These are phyloP conservation scores for Paralichthys olivaceus DNA, from an alignment of 2,113 vertebrate genomes.

Conservation along the genomic window DNA sequence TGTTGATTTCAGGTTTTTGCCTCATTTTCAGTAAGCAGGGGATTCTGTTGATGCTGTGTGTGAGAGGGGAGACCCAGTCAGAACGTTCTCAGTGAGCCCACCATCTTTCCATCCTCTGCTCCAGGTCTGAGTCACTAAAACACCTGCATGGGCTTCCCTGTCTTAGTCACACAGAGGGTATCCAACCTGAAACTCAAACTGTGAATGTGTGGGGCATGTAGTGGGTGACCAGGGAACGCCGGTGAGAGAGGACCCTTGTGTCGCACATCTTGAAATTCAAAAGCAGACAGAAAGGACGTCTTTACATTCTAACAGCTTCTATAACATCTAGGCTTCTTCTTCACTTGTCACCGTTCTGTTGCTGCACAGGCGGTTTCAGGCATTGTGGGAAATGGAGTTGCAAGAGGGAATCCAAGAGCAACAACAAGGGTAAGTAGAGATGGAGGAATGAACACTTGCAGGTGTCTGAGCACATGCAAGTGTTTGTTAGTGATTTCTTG, in stretches of 20 bases:
- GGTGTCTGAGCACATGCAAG: not conserved
- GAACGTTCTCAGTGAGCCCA: conserved; percentile 62
- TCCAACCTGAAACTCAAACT: conserved; percentile 67
- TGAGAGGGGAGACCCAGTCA: conserved; percentile 71
- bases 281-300: conserved; percentile 9
- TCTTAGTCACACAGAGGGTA: conserved; percentile 78
- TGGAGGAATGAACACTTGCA: not conserved
- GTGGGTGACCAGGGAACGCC: conserved; percentile 77
- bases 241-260: conserved; percentile 31
- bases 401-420: conserved; percentile 20
- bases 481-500: not conserved
- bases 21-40: conserved; percentile 49
- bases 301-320: conserved; percentile 7
- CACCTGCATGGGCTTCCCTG: conserved; percentile 79
- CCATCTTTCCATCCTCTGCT: conserved; percentile 75
- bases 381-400: conserved; percentile 22
- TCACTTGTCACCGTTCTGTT: not conserved
- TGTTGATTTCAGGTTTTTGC: conserved; percentile 11
- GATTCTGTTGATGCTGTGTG: conserved; percentile 72
- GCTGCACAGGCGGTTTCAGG: not conserved
- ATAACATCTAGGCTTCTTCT: not conserved
- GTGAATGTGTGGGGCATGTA: conserved; percentile 19
- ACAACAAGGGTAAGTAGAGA: conserved; percentile 52
- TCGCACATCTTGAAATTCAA: conserved; percentile 39
- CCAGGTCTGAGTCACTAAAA: conserved; percentile 65